A percentile compares a stretch with the other conserved stretches of the same genome.
Conservation (phyloP, 2,888 invertebrate genomes). For the Cosmia pyralina region DNA sequence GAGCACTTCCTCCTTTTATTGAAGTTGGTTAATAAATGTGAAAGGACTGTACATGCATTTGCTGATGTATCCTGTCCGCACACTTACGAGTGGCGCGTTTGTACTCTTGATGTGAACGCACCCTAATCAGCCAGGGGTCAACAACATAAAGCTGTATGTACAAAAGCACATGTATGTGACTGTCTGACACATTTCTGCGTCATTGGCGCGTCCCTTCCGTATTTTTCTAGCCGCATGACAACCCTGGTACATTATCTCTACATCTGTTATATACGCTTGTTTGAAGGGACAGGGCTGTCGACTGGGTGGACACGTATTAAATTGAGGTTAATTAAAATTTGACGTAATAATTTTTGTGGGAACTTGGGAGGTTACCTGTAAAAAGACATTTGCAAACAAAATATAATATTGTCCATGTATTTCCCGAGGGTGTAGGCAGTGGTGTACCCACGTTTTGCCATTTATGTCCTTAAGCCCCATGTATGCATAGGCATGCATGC, state of each 20-base stretch:
- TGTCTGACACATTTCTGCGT: slow-evolving; percentile 47
- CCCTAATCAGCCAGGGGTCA: slow-evolving; percentile 36
- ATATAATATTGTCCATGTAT: not conserved
- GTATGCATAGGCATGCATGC: too few species aligned
- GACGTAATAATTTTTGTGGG: not conserved
- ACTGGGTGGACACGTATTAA: slow-evolving; percentile 7
- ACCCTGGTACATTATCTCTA: slow-evolving; percentile 51
- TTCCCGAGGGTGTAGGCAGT: too few species aligned
- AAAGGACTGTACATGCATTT: not conserved
- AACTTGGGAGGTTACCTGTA: not conserved
- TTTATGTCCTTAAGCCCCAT: not conserved
- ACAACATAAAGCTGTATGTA: slow-evolving; percentile 28
- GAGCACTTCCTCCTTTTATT: too few species aligned
- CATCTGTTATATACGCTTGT: slow-evolving; percentile 57
- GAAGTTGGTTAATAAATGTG: too few species aligned
- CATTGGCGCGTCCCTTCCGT: slow-evolving; percentile 47
- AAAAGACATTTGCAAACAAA: not conserved
- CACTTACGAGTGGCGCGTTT: not conserved
- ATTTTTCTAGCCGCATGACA: slow-evolving; percentile 58
- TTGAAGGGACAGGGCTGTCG: slow-evolving; percentile 31
- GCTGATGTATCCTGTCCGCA: not conserved
- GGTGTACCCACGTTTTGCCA: not conserved
- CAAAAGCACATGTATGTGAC: slow-evolving; percentile 28
- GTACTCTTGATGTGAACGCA: not conserved
- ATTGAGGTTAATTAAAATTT: slow-evolving; percentile 22